These are phyloP conservation scores for Cirrhinus mrigala DNA, from an alignment of 2,797 vertebrate genomes.

Conservation along the genomic window DNA sequence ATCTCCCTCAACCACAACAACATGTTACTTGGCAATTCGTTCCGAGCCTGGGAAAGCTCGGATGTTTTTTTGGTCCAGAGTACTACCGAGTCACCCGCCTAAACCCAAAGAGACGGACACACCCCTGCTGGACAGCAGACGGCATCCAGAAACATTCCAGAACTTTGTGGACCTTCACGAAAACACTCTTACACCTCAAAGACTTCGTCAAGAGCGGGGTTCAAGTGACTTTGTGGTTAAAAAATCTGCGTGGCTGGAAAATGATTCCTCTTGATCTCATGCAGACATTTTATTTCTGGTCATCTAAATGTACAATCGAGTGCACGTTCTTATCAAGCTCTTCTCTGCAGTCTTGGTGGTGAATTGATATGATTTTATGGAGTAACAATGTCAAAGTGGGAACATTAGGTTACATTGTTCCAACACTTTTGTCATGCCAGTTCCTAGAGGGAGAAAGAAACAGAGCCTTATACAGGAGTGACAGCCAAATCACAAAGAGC, in stretches of 20 bases:
- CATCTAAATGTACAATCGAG: background rate
- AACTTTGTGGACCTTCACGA: background rate
- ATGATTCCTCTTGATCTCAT: background rate
- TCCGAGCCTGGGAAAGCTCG: conserved; percentile 68
- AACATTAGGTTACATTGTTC: conserved; percentile 71
- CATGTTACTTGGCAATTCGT: conserved; percentile 66
- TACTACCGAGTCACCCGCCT: conserved; percentile 65
- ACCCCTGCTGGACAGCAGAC: conserved; percentile 28
- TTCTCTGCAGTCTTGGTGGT: conserved; percentile 40
- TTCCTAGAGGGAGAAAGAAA: conserved; percentile 65
- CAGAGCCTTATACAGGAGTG: conserved; percentile 74
- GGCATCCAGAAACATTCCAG: conserved; percentile 40
- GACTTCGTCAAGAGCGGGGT: background rate
- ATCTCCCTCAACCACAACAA: conserved; percentile 58
- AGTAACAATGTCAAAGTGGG: conserved; percentile 38
- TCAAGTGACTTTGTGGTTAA: background rate
- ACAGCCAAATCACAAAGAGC: conserved; percentile 82
- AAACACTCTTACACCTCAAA: background rate
- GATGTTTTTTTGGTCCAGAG: conserved; percentile 65
- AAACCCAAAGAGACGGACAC: conserved; percentile 65
- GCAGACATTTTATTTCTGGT: background rate
- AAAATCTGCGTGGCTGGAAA: background rate
- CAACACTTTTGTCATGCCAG: conserved; percentile 71
- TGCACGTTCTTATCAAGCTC: conserved; percentile 17
- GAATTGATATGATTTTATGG: conserved; percentile 48